Evolutionary conservation across 2,888 invertebrate genomes (phyloP).

Genomic region (Diarsia mendica): DNA sequence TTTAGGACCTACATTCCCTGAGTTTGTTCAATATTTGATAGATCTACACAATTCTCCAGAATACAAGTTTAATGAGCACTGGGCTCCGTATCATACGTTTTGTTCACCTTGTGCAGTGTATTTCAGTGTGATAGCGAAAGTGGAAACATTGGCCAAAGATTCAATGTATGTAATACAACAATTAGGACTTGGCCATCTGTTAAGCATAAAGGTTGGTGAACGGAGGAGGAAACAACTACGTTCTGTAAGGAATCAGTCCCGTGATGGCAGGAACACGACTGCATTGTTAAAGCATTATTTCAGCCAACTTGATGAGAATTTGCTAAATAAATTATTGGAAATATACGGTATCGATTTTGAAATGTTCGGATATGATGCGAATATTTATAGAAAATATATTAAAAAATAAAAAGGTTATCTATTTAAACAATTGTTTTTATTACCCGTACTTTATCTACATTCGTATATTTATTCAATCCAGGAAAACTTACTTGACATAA

Average conservation of each 20-base stretch:
- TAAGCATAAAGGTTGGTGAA: slow-evolving; percentile 86
- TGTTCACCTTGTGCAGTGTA: slow-evolving; percentile 92
- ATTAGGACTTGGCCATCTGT: slow-evolving; percentile 89
- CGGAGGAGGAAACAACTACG: slow-evolving; percentile 88
- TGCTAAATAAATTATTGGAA: slow-evolving; percentile 90
- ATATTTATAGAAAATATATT: slow-evolving; percentile 89
- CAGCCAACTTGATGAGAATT: slow-evolving; percentile 89
- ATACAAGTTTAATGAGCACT: slow-evolving; percentile 90
- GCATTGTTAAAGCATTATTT: slow-evolving; percentile 88
- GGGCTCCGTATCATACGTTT: slow-evolving; percentile 92
- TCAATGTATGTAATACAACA: slow-evolving; percentile 91
- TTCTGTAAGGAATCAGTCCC: slow-evolving; percentile 88
- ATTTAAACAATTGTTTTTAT: slow-evolving; percentile 28
- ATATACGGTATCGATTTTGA: slow-evolving; percentile 93
- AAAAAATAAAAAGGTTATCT: slow-evolving; percentile 80
- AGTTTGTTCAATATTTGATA: slow-evolving; percentile 93
- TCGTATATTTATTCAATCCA: neutral
- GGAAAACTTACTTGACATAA: neutral
- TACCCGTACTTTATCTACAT: neutral
- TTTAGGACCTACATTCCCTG: slow-evolving; percentile 92
- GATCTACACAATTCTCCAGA: slow-evolving; percentile 86
- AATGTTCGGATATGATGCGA: slow-evolving; percentile 92
- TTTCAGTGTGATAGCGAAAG: slow-evolving; percentile 91
- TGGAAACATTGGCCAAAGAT: slow-evolving; percentile 91
- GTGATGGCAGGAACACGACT: slow-evolving; percentile 87